Evolutionary conservation across 1,140 invertebrate genomes (phyloP).

Genomic region (Drosophila sulfurigaster): DNA sequence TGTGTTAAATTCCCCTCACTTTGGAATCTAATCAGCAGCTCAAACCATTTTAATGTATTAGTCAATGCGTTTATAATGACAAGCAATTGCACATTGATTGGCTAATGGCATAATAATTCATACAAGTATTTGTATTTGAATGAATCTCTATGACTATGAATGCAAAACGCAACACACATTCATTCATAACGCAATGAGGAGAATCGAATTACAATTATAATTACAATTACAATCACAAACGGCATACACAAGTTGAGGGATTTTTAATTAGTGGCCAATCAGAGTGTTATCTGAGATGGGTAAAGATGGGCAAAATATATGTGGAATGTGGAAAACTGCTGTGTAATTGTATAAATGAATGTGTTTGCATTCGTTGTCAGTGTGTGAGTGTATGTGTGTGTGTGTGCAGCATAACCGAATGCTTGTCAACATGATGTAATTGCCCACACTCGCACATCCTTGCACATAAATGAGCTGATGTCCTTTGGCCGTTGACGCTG

Average conservation of each 20-base stretch:
- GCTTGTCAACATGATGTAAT: slow-evolving; percentile 43
- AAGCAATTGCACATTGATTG: slow-evolving; percentile 11
- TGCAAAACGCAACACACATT: background rate
- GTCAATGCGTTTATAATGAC: background rate
- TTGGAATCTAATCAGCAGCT: background rate
- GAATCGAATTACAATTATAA: slow-evolving; percentile 13
- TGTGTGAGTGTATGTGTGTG: too few species aligned
- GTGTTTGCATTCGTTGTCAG: slow-evolving; percentile 5
- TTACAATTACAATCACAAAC: slow-evolving; percentile 19
- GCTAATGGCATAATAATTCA: slow-evolving; percentile 24
- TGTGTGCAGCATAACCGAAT: slow-evolving; percentile 9
- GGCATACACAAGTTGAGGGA: slow-evolving; percentile 3
- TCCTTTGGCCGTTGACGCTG: background rate
- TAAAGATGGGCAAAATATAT: background rate
- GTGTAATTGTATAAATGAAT: slow-evolving; percentile 2
- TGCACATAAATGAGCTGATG: slow-evolving; percentile 12
- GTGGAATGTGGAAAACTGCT: background rate
- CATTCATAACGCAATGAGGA: background rate
- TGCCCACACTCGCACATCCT: background rate
- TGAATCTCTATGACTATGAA: background rate
- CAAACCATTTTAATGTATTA: background rate
- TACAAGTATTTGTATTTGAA: background rate
- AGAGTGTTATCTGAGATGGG: background rate
- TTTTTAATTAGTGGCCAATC: slow-evolving; percentile 29
- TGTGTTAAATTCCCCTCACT: background rate